Conservation (phyloP, 2,888 invertebrate genomes). For the Acrocera orbiculus region DNA sequence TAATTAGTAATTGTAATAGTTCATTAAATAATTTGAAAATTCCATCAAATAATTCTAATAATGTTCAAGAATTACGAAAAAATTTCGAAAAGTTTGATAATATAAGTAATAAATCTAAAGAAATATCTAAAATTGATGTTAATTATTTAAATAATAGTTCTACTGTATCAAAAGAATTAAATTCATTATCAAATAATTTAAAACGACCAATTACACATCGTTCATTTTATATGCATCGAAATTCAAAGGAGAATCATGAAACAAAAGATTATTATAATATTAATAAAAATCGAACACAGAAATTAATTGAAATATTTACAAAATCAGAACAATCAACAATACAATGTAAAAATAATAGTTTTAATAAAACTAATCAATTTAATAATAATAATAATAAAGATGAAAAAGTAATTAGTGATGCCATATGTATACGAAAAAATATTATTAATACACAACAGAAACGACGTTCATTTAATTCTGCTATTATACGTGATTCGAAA, state of each 20-base stretch:
- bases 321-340: background rate
- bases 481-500: conserved; percentile 10
- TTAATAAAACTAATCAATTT: background rate
- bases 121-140: no score
- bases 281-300: no score
- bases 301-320: conserved; percentile 9
- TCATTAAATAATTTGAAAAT: no score
- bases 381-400: conserved; percentile 2
- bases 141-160: no score
- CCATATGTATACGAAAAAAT: background rate
- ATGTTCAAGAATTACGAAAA: conserved; percentile 13
- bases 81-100: conserved; percentile 11
- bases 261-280: no score
- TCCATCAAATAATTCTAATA: no score
- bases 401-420: background rate
- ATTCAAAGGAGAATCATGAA: no score
- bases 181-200: no score
- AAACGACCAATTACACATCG: conserved; percentile 8
- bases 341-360: background rate
- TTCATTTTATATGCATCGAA: conserved; percentile 12
- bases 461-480: conserved; percentile 10
- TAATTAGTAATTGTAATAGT: no score
- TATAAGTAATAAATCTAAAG: background rate
- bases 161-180: no score
- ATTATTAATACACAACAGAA: conserved; percentile 4